Evolutionary conservation across 2,888 invertebrate species (phyloP).

Genomic region (Fabriciana adippe): DNA sequence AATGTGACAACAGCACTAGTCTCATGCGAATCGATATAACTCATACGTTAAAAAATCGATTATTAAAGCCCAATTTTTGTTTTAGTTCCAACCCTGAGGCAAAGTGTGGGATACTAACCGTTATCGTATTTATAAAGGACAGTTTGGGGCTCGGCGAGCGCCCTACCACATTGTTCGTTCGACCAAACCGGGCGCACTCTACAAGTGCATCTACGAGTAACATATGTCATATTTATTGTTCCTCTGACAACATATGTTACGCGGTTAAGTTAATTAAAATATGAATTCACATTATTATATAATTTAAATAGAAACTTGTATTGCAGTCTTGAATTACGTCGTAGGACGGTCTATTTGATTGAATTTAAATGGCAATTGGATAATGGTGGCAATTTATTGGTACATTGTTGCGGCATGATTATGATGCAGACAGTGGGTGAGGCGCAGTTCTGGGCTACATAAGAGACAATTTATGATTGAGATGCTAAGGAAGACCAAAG

Average conservation of each 20-base stretch:
- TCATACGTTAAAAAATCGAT: slow-evolving; percentile 2
- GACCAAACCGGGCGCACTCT: slow-evolving; percentile 18
- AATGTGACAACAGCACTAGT: not conserved
- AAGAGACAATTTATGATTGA: slow-evolving; percentile 9
- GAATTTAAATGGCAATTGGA: slow-evolving; percentile 32
- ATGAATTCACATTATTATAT: slow-evolving; percentile 6
- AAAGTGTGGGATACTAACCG: slow-evolving; percentile 34
- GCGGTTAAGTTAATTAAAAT: slow-evolving; percentile 25
- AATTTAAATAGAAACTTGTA: slow-evolving; percentile 1
- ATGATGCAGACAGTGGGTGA: slow-evolving; percentile 8
- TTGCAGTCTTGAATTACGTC: slow-evolving; percentile 20
- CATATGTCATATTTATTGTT: slow-evolving; percentile 27
- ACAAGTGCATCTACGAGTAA: slow-evolving; percentile 10
- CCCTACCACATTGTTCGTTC: slow-evolving; percentile 28
- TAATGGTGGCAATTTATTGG: slow-evolving; percentile 28
- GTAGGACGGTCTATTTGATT: slow-evolving; percentile 27
- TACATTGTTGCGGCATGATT: slow-evolving; percentile 21
- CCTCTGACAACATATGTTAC: slow-evolving; percentile 23
- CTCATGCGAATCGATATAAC: not conserved
- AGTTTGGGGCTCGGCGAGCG: slow-evolving; percentile 36
- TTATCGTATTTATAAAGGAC: slow-evolving; percentile 41
- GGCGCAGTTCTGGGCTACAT: not conserved
- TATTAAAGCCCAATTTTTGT: not conserved
- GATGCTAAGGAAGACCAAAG: slow-evolving; percentile 16
- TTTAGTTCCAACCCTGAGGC: slow-evolving; percentile 32